A percentile compares a stretch with the other conserved stretches of the same genome.
phyloP scores from a whole-genome alignment of 2,113 vertebrate genomes.

The Sceloporus tristichus region DNA sequence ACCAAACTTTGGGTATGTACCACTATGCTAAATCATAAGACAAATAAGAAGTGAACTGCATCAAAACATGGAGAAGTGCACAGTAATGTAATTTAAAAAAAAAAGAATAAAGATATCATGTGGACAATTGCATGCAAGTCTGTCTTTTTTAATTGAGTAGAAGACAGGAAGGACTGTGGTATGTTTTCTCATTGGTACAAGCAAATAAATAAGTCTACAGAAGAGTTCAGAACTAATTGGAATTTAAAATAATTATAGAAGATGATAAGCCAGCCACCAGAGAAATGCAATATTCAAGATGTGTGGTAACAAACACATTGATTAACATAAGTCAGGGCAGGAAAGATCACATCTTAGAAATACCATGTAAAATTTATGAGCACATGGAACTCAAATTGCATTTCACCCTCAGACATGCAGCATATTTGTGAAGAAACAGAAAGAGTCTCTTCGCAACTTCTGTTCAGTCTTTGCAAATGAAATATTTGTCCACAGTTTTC shows the following conservation, averaged over 20 bases:
- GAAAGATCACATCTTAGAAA: constrained; percentile 72
- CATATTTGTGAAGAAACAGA: constrained; percentile 36
- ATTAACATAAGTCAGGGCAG: constrained; percentile 84
- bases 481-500: constrained; percentile 24
- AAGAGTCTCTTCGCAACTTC: background rate
- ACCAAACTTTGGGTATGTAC: too few species aligned
- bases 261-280: constrained; percentile 83
- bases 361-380: constrained; percentile 71
- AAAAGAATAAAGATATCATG: constrained; percentile 30
- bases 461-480: constrained; percentile 3
- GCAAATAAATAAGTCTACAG: constrained; percentile 79
- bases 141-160: constrained; percentile 61
- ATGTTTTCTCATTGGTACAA: constrained; percentile 76
- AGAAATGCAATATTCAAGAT: constrained; percentile 84
- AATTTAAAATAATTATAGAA: constrained; percentile 82
- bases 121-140: constrained; percentile 51
- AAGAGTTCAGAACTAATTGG: constrained; percentile 83
- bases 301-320: constrained; percentile 84
- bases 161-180: constrained; percentile 56
- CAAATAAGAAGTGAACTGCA: constrained; percentile 15
- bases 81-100: constrained; percentile 24
- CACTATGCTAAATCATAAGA: constrained; percentile 2
- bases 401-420: constrained; percentile 43
- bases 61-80: constrained; percentile 22
- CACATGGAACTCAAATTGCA: constrained; percentile 44